phyloP scores from a whole-genome alignment of 2,888 invertebrate species.

The Lagria hirta region DNA sequence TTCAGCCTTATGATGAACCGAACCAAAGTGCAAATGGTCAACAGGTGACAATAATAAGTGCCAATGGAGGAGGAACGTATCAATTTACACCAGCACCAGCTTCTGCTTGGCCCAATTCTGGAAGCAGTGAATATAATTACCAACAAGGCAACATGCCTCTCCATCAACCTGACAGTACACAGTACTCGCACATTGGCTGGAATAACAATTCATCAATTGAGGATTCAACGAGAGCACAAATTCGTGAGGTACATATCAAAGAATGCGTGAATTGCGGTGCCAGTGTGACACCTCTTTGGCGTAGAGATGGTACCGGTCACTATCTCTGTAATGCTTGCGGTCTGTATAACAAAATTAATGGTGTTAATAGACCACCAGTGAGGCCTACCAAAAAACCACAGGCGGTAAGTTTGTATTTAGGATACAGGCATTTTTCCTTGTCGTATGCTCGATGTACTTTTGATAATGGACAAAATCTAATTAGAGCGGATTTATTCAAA shows the following conservation, averaged over 20 bases:
- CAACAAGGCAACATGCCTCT: constrained; percentile 21
- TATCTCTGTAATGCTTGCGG: constrained; percentile 86
- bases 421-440: constrained; percentile 17
- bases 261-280: constrained; percentile 71
- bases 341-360: constrained; percentile 63
- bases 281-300: constrained; percentile 76
- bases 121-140: constrained; percentile 11
- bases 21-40: constrained; percentile 48
- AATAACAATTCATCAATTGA: constrained; percentile 28
- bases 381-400: constrained; percentile 67
- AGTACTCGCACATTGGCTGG: constrained; percentile 26
- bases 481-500: too few relatives aligned
- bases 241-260: constrained; percentile 62
- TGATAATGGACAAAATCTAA: too few relatives aligned
- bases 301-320: constrained; percentile 83
- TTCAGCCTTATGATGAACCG: constrained; percentile 32
- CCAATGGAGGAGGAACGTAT: constrained; percentile 48
- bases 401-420: constrained; percentile 54
- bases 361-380: constrained; percentile 76
- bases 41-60: constrained; percentile 62
- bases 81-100: constrained; percentile 29
- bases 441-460: constrained; percentile 2
- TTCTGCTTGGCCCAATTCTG: constrained; percentile 14
- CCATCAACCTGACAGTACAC: constrained; percentile 32
- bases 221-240: constrained; percentile 47